These are phyloP conservation scores for Cephus sareptanus DNA, from an alignment of 2,888 invertebrate genomes.

Conservation along the genomic window DNA sequence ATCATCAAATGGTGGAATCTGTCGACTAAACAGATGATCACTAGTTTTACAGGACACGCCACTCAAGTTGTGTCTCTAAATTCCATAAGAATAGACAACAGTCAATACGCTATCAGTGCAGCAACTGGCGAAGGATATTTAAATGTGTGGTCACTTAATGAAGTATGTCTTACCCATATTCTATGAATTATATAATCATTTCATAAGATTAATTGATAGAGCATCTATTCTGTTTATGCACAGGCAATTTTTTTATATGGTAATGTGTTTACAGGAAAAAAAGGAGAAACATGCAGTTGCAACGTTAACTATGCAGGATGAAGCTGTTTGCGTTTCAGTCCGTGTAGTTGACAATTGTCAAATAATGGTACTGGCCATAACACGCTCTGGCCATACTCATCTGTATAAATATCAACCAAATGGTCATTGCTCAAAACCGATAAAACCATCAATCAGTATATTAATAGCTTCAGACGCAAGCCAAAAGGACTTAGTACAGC, in stretches of 20 bases:
- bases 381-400: constrained; percentile 83
- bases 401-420: constrained; percentile 82
- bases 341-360: constrained; percentile 67
- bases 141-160: constrained; percentile 68
- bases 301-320: constrained; percentile 78
- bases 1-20: constrained; percentile 75
- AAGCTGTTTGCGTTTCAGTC: constrained; percentile 70
- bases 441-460: constrained; percentile 74
- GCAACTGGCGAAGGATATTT: constrained; percentile 67
- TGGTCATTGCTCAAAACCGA: constrained; percentile 74
- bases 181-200: constrained; percentile 1
- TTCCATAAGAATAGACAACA: constrained; percentile 50
- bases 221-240: not conserved
- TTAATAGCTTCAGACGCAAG: constrained; percentile 71
- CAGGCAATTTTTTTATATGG: not conserved
- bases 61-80: constrained; percentile 69
- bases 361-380: constrained; percentile 70
- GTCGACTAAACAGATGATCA: constrained; percentile 70
- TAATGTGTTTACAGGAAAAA: constrained; percentile 46
- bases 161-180: constrained; percentile 40
- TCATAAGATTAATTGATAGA: not conserved
- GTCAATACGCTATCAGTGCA: constrained; percentile 66
- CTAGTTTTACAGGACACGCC: constrained; percentile 75
- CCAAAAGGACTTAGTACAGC: constrained; percentile 66
- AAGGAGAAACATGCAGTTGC: constrained; percentile 68